Evolutionary conservation across 1,140 invertebrate genomes (phyloP).

Genomic region (Frieseomelitta varia): DNA sequence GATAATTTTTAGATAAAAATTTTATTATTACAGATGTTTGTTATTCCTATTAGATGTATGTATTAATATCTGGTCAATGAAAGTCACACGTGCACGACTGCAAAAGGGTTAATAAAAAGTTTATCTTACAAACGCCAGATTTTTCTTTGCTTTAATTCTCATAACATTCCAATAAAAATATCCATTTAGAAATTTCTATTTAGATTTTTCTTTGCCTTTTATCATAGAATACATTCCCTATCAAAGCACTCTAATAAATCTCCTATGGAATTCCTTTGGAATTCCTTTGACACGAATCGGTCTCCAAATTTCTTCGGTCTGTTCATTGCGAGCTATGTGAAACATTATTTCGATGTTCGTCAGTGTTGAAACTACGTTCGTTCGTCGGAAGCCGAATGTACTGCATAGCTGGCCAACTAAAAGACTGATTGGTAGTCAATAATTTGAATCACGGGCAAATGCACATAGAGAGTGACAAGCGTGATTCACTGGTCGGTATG

Average conservation of each 20-base stretch:
- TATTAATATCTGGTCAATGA: no score
- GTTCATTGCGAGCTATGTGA: background rate
- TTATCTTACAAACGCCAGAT: background rate
- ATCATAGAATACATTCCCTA: no score
- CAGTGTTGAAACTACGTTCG: background rate
- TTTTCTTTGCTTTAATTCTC: background rate
- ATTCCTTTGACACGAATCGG: background rate
- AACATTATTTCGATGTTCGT: constrained; percentile 1
- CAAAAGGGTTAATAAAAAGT: background rate
- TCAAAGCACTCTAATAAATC: no score
- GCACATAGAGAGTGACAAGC: background rate
- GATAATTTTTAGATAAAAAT: no score
- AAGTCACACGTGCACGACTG: no score
- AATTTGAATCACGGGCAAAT: background rate
- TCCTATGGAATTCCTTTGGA: no score
- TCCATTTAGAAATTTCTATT: no score
- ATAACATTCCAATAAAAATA: background rate
- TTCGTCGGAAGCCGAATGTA: background rate
- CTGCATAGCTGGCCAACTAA: background rate
- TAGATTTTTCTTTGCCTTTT: no score
- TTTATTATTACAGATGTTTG: no score
- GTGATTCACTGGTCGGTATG: background rate
- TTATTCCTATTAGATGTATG: no score
- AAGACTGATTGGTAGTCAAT: constrained; percentile 28
- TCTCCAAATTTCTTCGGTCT: background rate